These are phyloP conservation scores for Vulpes vulpes DNA, from an alignment of 2,113 vertebrate genomes.

Conservation along the genomic window DNA sequence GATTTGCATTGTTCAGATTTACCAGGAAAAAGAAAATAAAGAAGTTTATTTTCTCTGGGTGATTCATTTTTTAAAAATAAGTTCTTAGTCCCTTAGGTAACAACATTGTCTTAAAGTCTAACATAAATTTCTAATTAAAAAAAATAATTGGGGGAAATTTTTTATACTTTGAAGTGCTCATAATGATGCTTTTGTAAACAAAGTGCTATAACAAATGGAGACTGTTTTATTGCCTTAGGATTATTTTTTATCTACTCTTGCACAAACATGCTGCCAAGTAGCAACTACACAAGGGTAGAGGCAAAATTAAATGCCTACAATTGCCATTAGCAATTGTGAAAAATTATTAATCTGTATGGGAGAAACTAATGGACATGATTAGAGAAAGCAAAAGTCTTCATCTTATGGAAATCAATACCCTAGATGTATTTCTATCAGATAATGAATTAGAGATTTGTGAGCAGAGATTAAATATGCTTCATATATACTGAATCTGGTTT, in stretches of 20 bases:
- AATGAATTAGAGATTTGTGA: slow-evolving; percentile 61
- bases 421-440: slow-evolving; percentile 45
- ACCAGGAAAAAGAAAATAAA: slow-evolving; percentile 21
- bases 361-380: slow-evolving; percentile 74
- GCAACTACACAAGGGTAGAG: not conserved
- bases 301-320: slow-evolving; percentile 76
- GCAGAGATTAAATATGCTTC: slow-evolving; percentile 28
- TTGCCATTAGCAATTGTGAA: slow-evolving; percentile 68
- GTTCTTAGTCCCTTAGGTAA: slow-evolving; percentile 48
- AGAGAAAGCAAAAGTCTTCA: slow-evolving; percentile 67
- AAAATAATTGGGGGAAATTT: slow-evolving; percentile 47
- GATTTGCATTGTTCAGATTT: not conserved
- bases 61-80: slow-evolving; percentile 52
- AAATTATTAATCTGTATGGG: slow-evolving; percentile 75
- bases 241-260: slow-evolving; percentile 66
- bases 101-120: slow-evolving; percentile 50
- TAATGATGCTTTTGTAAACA: slow-evolving; percentile 64
- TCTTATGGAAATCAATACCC: slow-evolving; percentile 75
- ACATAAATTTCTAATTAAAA: slow-evolving; percentile 74
- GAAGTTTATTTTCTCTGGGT: not conserved
- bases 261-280: slow-evolving; percentile 54
- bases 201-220: slow-evolving; percentile 58
- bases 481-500: not conserved
- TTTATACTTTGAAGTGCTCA: slow-evolving; percentile 57
- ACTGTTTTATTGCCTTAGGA: slow-evolving; percentile 51